A percentile compares a stretch with the other conserved stretches of the same genome.
phyloP scores from a whole-genome alignment of 2,113 vertebrate genomes.

The Hypocryptadius cinnamomeus region DNA sequence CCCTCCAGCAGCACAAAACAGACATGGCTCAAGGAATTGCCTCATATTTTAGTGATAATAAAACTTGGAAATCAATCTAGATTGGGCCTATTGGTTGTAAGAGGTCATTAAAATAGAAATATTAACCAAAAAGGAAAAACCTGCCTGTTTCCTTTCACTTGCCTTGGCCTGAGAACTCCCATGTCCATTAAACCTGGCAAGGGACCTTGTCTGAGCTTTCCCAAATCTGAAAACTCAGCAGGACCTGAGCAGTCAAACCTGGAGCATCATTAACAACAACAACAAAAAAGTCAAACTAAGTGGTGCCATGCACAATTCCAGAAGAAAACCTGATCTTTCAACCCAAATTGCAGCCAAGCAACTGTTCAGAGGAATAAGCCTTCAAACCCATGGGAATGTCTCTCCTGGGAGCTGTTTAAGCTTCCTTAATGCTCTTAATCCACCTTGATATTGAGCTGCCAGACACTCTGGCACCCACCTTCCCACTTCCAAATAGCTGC shows the following conservation, averaged over 20 bases:
- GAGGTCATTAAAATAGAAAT: neutral
- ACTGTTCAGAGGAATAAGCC: slow-evolving; percentile 32
- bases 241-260: neutral
- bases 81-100: neutral
- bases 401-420: slow-evolving; percentile 35
- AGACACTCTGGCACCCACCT: slow-evolving; percentile 60
- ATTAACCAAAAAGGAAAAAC: neutral
- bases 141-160: neutral
- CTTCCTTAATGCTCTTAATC: slow-evolving; percentile 61
- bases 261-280: neutral
- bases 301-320: neutral
- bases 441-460: slow-evolving; percentile 45
- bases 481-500: slow-evolving; percentile 1
- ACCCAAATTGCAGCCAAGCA: slow-evolving; percentile 12
- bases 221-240: neutral
- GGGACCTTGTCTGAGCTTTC: neutral
- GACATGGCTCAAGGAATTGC: neutral
- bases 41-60: neutral
- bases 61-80: neutral
- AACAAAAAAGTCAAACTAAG: neutral
- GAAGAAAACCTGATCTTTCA: neutral
- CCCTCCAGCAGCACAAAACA: neutral
- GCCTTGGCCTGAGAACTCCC: neutral
- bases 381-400: slow-evolving; percentile 26
- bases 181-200: neutral